Evolutionary conservation across 1,140 invertebrate genomes (phyloP), one percentile per base, ranked within the genome.

Genomic region (Teleopsis dalmanni): DNA sequence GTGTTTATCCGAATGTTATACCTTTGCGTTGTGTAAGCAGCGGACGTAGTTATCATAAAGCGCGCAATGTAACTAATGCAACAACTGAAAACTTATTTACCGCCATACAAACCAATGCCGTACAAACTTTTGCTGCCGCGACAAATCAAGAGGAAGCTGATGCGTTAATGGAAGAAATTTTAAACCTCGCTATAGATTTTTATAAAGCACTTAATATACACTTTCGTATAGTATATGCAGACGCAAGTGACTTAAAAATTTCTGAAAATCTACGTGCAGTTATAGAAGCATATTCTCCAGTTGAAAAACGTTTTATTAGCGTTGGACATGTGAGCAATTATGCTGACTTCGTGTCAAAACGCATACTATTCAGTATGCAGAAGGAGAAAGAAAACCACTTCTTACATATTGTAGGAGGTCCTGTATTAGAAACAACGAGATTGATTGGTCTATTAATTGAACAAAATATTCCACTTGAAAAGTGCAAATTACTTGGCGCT

Each of bases 271-370:
- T 81, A 22, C 68, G 76, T 38, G 61, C 78, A 3, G 76, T 73
- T 3, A 72, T 84, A 50, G 76, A 85, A 70, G 70, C 84, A 47
- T 84, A 75, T 74, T 82, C 81, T 3, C 62, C 65, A 3, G 66
- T 70, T 54, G 57, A 60, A 3, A 52, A 76, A 29, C 48, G 60
- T 4, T 85, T 80, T 54, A 53, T 83, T 6, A 78, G 79, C 70
- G 76, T 83, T 31, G 82, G 80, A 3, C 59, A 77, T 59, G 46
- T 84, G 18, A 80, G 79, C 9, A 53, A 76, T 34, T 77, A 73
- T 48, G 73, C 73, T 4, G 72, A 78, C 52, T 85, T 76, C 61
- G 71, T 83, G 10, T 82, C 80, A 53, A 82, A 84, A 62, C 72
- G 82, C 22, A 71, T 85, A 14, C 58, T 82, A 10, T 79, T 81